Base-by-base conservation (phyloP, 2,113 vertebrate genomes). In the Corythornis cristatus region DNA sequence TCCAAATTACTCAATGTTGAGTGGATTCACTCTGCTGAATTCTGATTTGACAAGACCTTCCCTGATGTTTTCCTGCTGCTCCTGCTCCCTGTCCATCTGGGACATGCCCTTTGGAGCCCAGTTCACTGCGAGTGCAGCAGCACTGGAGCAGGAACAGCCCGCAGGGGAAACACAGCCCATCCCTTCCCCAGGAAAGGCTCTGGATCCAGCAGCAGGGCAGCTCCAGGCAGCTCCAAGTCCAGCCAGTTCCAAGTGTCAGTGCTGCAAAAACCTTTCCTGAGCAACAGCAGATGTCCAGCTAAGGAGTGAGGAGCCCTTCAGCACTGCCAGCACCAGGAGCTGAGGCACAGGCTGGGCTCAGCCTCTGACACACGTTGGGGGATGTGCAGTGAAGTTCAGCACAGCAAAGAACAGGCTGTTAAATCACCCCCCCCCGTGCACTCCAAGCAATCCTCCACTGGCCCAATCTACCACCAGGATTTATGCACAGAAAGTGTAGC, bases 381-480 rank as follows among this genome's bases (percentile, higher is more conserved):
- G 68, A 89, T 88, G 81, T 88, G 82, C 91, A 95, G 88, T 90
- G 88, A 93, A 93, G 89, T 92, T 95, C 72, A 68, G 76, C 66
- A 66, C 62, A 79, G 80, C 71, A 88, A 85, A 71, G 11, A 84
- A 51, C 74, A 62, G 42, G 83, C 89, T 90, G 85, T 85, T 96
- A 94, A 96, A 95, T 96, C 95, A 95, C n/a, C 64, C 37, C 64
- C 37, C 37, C 78, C 87, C 89, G 87, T 51, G 65, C 64, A 88
- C 88, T 91, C 65, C 65, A 86, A 76, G 94, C 89, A 95, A 96
- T 95, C 83, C 96, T 96, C 95, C 5, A 5, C 93, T 90, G 93
- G 64, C 77, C 88, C 86, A 90, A 95, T 95, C 95, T 94, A 94
- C 89, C 84, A 61, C 92, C 93, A 92, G 95, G 93, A 97, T 97